phyloP scores from a whole-genome alignment of 2,797 vertebrate genomes.

The Allobates femoralis region DNA sequence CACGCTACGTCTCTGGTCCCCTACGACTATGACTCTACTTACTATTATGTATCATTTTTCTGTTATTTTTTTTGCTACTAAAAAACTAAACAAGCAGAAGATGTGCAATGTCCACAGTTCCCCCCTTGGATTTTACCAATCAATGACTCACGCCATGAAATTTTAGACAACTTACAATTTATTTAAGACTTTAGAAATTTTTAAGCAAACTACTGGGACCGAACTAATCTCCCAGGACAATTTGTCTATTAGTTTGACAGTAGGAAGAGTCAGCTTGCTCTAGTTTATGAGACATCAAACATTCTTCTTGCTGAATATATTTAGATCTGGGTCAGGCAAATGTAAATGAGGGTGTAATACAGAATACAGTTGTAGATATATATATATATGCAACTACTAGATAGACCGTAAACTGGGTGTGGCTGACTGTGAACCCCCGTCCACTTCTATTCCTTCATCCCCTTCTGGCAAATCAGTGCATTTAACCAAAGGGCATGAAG shows the following conservation, averaged over 20 bases:
- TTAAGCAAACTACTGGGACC: constrained; percentile 42
- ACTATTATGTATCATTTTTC: neutral
- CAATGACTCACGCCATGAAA: constrained; percentile 3
- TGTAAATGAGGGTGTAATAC: constrained; percentile 45
- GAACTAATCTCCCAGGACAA: constrained; percentile 43
- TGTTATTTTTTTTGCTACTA: neutral
- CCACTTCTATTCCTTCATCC: too few relatives aligned
- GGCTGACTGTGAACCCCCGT: too few relatives aligned
- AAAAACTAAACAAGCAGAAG: constrained; percentile 3
- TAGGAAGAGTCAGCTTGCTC: constrained; percentile 39
- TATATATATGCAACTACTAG: constrained; percentile 4
- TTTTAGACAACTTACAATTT: constrained; percentile 36
- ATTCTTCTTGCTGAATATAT: constrained; percentile 55
- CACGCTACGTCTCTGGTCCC: neutral
- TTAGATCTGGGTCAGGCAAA: constrained; percentile 55
- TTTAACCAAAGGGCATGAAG: too few relatives aligned
- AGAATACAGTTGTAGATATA: constrained; percentile 28
- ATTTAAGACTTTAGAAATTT: constrained; percentile 31
- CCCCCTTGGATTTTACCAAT: constrained; percentile 14
- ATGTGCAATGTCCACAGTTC: neutral
- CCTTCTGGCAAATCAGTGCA: too few relatives aligned
- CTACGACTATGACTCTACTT: neutral
- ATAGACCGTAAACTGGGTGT: neutral
- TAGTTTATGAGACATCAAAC: constrained; percentile 51
- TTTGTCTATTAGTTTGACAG: constrained; percentile 38